phyloP scores from a whole-genome alignment of 2,113 vertebrate species.

The Amphiprion percula region DNA sequence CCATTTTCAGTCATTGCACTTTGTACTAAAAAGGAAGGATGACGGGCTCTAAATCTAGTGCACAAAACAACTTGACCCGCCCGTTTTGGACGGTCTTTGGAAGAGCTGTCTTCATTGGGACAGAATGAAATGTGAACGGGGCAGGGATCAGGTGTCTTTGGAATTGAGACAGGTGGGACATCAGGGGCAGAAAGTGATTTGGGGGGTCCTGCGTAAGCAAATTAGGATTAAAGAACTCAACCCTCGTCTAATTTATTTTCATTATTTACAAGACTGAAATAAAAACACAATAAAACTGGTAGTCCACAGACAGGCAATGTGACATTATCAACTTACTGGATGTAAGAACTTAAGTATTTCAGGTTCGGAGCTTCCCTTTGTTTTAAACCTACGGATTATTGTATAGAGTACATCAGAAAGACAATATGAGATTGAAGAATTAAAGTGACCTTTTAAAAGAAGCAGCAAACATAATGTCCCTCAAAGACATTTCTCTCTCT shows the following conservation, averaged over 20 bases:
- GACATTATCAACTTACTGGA: constrained; percentile 47
- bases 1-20: constrained; percentile 89
- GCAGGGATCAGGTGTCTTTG: constrained; percentile 57
- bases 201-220: constrained; percentile 47
- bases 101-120: constrained; percentile 85
- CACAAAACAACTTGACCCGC: constrained; percentile 81
- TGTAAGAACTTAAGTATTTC: constrained; percentile 48
- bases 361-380: constrained; percentile 54
- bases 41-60: constrained; percentile 86
- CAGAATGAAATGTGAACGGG: constrained; percentile 45
- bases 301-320: constrained; percentile 59
- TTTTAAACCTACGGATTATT: constrained; percentile 61
- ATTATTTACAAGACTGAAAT: constrained; percentile 84
- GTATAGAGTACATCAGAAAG: constrained; percentile 70
- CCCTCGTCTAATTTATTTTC: constrained; percentile 79
- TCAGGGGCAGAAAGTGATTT: constrained; percentile 38
- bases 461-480: constrained; percentile 85
- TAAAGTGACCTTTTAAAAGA: constrained; percentile 87
- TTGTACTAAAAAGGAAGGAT: constrained; percentile 83
- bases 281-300: constrained; percentile 57
- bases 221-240: constrained; percentile 75
- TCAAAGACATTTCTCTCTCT: constrained; percentile 77
- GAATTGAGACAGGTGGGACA: constrained; percentile 39
- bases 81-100: constrained; percentile 84
- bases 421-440: constrained; percentile 78